Evolutionary conservation across 30 jellyfish, hydroid and myxozoan genomes (phyloP), one percentile per base, ranked within the genome.

Genomic region (Turritopsis dohrnii): DNA sequence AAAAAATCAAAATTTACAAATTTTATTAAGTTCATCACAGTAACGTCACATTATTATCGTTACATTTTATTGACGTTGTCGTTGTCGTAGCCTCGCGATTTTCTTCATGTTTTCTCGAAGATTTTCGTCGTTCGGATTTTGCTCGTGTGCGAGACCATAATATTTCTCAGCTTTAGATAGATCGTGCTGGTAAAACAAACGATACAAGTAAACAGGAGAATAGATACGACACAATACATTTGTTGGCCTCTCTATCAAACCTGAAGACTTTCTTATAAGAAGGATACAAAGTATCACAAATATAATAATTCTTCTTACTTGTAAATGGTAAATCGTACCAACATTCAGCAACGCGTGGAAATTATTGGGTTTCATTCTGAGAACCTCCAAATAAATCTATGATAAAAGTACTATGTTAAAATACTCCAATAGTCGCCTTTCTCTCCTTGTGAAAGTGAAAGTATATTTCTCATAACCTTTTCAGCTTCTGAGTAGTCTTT

Each of bases 301-400:
- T 5, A 41, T 41, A 3, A 13, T 3, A 41, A 41, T 41, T 13
- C 60, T 41, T 29, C 31, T 80, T 16, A 89, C 97, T 80, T 86
- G 74, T 30, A 90, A 26, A 76, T 90, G 97, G 72, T 85, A 86
- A 28, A 90, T 86, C 25, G 85, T 88, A 7, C 95, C 97, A 28
- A 90, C 29, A 65, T 90, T 90, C 31, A 85, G 84, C 1, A 81
- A 72, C 9, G 97, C 90, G 77, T 88, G 76, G 86, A 89, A 89
- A 29, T 89, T 84, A 20, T 81, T 89, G 0, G 96, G 86, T 66
- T 82, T 71, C 22, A 79, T 31, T 41, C 28, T 76, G 7, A 76
- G 54, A 52, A 76, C 85, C n/a, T 81, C 90, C 66, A 74, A 81
- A 88, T 84, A 89, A 54, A 90, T 85, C 96, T 89, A 41, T 41